Percentiles rank a stretch among this genome's conserved stretches.
phyloP scores from a whole-genome alignment of 2,888 invertebrate genomes.

The Acanthosepion lycidas region DNA sequence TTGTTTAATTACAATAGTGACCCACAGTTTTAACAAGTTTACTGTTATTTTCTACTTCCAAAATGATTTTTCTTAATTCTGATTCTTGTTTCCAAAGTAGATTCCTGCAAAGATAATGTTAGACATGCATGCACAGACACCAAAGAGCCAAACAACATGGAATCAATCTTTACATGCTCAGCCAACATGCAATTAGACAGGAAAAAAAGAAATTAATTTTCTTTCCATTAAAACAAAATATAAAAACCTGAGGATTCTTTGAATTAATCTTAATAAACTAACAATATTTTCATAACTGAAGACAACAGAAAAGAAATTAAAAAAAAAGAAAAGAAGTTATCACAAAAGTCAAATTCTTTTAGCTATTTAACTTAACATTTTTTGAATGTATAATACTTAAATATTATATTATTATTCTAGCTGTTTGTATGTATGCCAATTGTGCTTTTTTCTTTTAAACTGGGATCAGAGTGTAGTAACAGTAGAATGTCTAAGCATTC shows the following conservation, averaged over 20 bases:
- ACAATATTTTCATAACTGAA: background rate
- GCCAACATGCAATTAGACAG: background rate
- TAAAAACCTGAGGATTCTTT: background rate
- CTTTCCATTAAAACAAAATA: background rate
- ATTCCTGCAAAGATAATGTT: conserved; percentile 20
- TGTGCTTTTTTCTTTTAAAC: no score
- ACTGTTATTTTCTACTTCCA: background rate
- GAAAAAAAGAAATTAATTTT: background rate
- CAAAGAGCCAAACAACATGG: background rate
- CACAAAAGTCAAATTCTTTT: no score
- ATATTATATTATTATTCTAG: no score
- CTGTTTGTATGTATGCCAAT: no score
- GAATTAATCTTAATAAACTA: background rate
- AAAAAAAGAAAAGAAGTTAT: background rate
- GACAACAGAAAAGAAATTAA: background rate
- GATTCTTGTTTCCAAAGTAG: background rate
- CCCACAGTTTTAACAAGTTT: background rate
- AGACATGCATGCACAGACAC: background rate
- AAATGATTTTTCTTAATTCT: background rate
- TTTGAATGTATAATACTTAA: no score
- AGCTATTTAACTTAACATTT: no score
- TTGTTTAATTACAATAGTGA: background rate
- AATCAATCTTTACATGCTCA: background rate
- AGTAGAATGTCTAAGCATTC: no score
- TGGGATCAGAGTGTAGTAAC: no score